Base-by-base conservation (phyloP, 53 echinoderm and acorn worm genomes). In the Luidia sarsii region DNA sequence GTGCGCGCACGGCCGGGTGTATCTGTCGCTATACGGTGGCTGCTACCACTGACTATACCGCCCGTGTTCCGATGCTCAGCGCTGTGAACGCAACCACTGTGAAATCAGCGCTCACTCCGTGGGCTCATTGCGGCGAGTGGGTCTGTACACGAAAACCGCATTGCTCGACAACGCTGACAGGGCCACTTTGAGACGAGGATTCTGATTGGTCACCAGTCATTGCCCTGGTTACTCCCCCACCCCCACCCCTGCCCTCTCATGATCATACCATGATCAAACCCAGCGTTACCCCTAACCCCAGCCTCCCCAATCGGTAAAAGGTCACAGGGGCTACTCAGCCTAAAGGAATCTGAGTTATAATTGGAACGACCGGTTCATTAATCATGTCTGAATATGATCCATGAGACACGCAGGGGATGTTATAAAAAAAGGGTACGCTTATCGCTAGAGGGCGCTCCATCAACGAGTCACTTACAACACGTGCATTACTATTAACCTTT, bases 311-410 rank as follows among this genome's bases (percentile, higher is more conserved):
- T n/a, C n/a, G n/a, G n/a, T n/a, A n/a, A n/a, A n/a, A n/a, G n/a
- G n/a, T n/a, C n/a, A n/a, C n/a, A n/a, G n/a, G n/a, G n/a, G n/a
- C n/a, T 22, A 41, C 11, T 41, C 41, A 6, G 18, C 77, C 45
- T 0, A 4, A 48, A 61, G 43, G 27, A 60, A 10, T 60, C 22
- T 31, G 38, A 32, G 11, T 25, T 23, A 62, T 77, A 60, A 77
- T 61, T 77, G 61, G 77, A 56, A 60, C 77, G 48, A 62, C 77
- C 48, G 77, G 60, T 77, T 39, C 30, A 77, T 60, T 45, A 60
- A 61, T 32, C 48, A 60, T 68, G 23, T 30, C 16, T n/a, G n/a
- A n/a, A n/a, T n/a, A n/a, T n/a, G n/a, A n/a, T n/a, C n/a, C n/a
- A n/a, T n/a, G n/a, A n/a, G n/a, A n/a, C n/a, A n/a, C n/a, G n/a